Evolutionary conservation across 2,113 vertebrate species (phyloP).

Genomic region (Columbina picui): DNA sequence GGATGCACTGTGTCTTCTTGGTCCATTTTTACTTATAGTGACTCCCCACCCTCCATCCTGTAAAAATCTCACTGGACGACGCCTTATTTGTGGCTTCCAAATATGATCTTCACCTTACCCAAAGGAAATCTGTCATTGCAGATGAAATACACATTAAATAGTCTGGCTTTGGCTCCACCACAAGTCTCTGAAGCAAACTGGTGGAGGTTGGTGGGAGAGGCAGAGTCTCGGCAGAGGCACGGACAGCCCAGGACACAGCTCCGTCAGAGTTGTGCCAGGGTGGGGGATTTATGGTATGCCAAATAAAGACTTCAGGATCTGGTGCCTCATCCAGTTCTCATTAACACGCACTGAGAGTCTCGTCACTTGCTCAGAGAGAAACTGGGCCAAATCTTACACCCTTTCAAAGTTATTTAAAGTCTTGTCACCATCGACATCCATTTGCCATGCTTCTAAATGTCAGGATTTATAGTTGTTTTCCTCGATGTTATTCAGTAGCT

Average conservation of each 20-base stretch:
- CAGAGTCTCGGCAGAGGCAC: background rate
- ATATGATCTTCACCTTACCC: background rate
- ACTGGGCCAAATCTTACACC: conserved; percentile 15
- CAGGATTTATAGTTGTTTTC: background rate
- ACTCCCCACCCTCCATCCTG: accelerated
- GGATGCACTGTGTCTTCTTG: background rate
- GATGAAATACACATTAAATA: background rate
- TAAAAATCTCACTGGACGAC: background rate
- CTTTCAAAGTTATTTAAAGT: conserved; percentile 44
- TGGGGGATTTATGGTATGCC: background rate
- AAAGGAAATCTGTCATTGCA: background rate
- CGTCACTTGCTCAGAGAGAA: conserved; percentile 8
- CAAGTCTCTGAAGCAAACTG: background rate
- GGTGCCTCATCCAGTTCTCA: background rate
- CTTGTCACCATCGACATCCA: background rate
- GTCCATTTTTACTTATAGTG: background rate
- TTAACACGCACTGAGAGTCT: background rate
- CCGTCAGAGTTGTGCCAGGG: background rate
- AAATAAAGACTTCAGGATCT: background rate
- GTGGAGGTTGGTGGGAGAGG: background rate
- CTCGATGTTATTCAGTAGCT: background rate
- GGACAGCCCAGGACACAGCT: background rate
- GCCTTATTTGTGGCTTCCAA: background rate
- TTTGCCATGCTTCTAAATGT: conserved; percentile 24
- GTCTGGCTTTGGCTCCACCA: background rate